These are phyloP conservation scores for Chaetorhynchus papuensis DNA, from an alignment of 2,113 vertebrate species.

Conservation along the genomic window DNA sequence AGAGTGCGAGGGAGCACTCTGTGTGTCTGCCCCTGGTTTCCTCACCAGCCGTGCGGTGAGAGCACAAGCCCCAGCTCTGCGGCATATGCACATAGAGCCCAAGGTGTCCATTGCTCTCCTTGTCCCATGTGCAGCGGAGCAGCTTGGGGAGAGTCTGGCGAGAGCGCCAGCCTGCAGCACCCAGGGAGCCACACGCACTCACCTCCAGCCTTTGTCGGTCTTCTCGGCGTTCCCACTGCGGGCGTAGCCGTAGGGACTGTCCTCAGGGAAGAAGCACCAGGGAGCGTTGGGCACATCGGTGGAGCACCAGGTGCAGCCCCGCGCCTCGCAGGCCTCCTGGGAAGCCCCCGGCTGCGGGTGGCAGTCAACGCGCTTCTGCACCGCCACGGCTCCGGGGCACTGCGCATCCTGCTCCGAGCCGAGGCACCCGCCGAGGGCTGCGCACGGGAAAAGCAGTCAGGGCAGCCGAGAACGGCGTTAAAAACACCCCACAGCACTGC, in stretches of 20 bases:
- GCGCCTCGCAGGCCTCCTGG: not conserved
- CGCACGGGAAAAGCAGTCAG: not conserved
- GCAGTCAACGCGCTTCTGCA: not conserved
- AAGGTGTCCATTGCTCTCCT: rapidly evolving
- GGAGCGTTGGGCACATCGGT: not conserved
- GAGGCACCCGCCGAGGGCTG: not conserved
- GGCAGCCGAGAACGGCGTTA: not conserved
- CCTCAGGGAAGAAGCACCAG: constrained; percentile 7
- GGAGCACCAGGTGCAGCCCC: not conserved
- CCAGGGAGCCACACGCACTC: rapidly evolving
- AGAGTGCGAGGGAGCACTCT: rapidly evolving
- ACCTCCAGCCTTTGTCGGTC: constrained; percentile 26
- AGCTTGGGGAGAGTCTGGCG: rapidly evolving
- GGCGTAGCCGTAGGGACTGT: not conserved
- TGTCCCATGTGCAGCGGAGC: rapidly evolving
- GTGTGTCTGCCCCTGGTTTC: rapidly evolving
- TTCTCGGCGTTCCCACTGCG: not conserved
- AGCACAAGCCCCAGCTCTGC: rapidly evolving
- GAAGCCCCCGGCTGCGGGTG: not conserved
- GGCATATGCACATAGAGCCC: rapidly evolving
- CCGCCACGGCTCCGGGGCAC: rapidly evolving
- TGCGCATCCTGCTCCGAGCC: not conserved
- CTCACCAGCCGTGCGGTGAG: rapidly evolving
- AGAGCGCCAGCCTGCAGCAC: not conserved
- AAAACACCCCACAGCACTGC: not conserved